Evolutionary conservation across 2,888 invertebrate species (phyloP), one percentile per base, ranked within the genome.

Genomic region (Flexamia atlantica): DNA sequence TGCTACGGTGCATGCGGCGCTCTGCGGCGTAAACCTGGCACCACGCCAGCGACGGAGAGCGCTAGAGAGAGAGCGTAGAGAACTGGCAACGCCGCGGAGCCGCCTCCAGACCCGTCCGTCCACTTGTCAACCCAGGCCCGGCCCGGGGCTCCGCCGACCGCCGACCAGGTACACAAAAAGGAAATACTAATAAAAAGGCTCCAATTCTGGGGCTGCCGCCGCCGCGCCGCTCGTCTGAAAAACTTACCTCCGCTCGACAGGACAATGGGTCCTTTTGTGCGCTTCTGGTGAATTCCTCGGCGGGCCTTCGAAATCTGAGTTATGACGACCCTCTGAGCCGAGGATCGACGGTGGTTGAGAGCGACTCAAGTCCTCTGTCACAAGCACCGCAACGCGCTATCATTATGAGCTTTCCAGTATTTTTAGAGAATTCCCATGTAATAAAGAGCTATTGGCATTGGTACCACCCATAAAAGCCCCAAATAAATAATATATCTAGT

Each of bases 161-260:
- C 50, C 20, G 53, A 32, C 57, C 76, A 76, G 50, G 76, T 50
- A 76, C 79, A 79, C 79, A 79, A 79, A 79, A 79, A 79, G 74
- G 74, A 76, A 76, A 76, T 76, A 46, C 46, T 76, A 79, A 30
- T 57, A 79, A 76, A 76, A 76, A 76, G 76, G 40, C 70, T 70
- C 70, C 70, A 70, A 76, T 42, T 46, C 74, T 76, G 28, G 40
- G 46, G 50, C 28, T 28, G 17, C 50, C 28, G 68, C 64, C 57
- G 57, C 57, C 17, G 9, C 28, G 53, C 53, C 53, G 32, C 79
- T 28, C 32, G 46, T 25, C 74, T 23, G 40, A 23, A 25, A 23
- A 46, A 1, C 76, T 50, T 3, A 17, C 30, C 36, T 32, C 9
- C 30, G 32, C 4, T 0, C 9, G 72, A 40, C 23, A 23, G 46